These are phyloP conservation scores for Lasioglossum albipes DNA, from an alignment of 1,140 invertebrate species.

Conservation along the genomic window DNA sequence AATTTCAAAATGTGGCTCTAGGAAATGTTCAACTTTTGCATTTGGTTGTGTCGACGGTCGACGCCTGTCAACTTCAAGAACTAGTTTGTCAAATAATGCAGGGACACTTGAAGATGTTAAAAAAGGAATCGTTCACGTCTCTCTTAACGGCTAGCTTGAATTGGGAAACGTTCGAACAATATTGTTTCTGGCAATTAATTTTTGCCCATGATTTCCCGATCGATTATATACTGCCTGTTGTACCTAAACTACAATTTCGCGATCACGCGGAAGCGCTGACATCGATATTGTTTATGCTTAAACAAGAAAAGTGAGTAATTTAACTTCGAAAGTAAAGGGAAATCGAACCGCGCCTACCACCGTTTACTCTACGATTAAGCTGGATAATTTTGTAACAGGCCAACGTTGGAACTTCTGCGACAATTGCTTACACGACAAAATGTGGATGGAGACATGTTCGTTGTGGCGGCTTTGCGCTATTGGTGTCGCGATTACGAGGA, in stretches of 20 bases:
- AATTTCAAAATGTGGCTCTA: slow-evolving; percentile 92
- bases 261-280: slow-evolving; percentile 95
- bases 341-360: slow-evolving; percentile 14
- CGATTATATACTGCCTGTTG: slow-evolving; percentile 92
- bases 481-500: slow-evolving; percentile 96
- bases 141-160: slow-evolving; percentile 90
- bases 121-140: slow-evolving; percentile 86
- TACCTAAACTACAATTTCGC: slow-evolving; percentile 93
- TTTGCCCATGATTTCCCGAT: slow-evolving; percentile 95
- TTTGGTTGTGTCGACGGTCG: slow-evolving; percentile 92
- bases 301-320: slow-evolving; percentile 89
- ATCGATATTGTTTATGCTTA: slow-evolving; percentile 93
- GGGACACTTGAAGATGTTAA: slow-evolving; percentile 91
- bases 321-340: background rate
- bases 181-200: slow-evolving; percentile 97
- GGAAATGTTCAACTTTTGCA: slow-evolving; percentile 93
- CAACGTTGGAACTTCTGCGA: slow-evolving; percentile 91
- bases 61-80: slow-evolving; percentile 93
- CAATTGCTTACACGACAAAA: slow-evolving; percentile 90
- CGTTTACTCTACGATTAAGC: slow-evolving; percentile 16
- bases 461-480: slow-evolving; percentile 93
- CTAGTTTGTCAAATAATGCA: slow-evolving; percentile 94
- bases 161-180: slow-evolving; percentile 98
- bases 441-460: slow-evolving; percentile 87
- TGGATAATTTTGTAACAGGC: slow-evolving; percentile 80